Percentiles rank a stretch among this genome's conserved stretches.
Evolutionary conservation across 2,888 invertebrate species (phyloP).

Genomic region (Pheosia gnoma): DNA sequence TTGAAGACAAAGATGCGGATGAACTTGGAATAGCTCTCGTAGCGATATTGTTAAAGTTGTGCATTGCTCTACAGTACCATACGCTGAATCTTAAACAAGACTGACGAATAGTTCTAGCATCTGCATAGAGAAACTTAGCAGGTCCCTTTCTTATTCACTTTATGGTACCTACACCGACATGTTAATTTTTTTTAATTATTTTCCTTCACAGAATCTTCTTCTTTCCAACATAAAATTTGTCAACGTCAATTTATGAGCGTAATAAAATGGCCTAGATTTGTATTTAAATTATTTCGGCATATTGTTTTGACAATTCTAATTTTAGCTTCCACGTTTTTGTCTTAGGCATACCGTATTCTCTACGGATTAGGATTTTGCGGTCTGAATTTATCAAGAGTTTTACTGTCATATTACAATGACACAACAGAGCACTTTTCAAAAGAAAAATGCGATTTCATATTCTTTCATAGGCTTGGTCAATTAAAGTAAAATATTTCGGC

Average conservation of each 20-base stretch:
- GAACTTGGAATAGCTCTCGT: slow-evolving; percentile 56
- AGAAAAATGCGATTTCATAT: not conserved
- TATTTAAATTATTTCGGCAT: not conserved
- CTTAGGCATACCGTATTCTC: no score
- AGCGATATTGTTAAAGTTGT: slow-evolving; percentile 64
- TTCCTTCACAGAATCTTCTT: not conserved
- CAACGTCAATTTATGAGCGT: not conserved
- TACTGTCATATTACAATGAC: no score
- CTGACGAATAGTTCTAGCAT: slow-evolving; percentile 38
- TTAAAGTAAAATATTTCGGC: slow-evolving; percentile 40
- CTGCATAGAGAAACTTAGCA: not conserved
- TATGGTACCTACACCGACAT: no score
- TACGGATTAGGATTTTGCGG: no score
- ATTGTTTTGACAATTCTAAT: not conserved
- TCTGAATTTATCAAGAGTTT: no score
- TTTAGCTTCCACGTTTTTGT: not conserved
- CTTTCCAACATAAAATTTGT: not conserved
- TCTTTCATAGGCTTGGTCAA: slow-evolving; percentile 15
- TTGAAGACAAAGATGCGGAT: slow-evolving; percentile 57
- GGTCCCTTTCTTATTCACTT: no score
- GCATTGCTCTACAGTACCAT: slow-evolving; percentile 37
- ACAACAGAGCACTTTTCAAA: no score
- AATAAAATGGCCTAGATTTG: not conserved
- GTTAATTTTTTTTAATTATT: no score
- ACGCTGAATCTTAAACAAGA: slow-evolving; percentile 59